phyloP scores from a whole-genome alignment of 2,797 vertebrate species.

The Podarcis siculus region DNA sequence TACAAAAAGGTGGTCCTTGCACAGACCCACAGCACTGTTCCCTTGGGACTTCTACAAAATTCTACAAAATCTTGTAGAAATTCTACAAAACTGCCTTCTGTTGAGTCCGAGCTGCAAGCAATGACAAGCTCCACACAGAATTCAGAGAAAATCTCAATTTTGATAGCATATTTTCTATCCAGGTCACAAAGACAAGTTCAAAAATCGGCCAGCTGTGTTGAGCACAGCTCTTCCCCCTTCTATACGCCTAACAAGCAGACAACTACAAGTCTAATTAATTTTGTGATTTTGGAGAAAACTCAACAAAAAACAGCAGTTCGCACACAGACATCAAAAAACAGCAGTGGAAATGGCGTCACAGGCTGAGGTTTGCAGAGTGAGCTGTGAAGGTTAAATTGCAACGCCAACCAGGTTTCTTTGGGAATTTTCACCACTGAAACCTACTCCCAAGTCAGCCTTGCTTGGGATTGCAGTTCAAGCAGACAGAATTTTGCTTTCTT shows the following conservation, averaged over 20 bases:
- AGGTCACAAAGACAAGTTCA: too few relatives aligned
- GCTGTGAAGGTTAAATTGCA: rapidly evolving
- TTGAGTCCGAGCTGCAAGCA: too few relatives aligned
- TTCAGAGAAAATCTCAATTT: too few relatives aligned
- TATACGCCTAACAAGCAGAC: neutral
- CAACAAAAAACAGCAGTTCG: neutral
- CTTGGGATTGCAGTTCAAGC: neutral
- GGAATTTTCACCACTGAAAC: neutral
- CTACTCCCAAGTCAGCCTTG: neutral
- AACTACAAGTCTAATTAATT: neutral
- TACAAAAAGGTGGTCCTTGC: too few relatives aligned
- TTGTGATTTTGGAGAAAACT: neutral
- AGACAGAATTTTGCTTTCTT: neutral
- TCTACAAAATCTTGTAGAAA: neutral
- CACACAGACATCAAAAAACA: neutral
- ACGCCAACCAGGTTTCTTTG: neutral
- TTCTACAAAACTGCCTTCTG: neutral
- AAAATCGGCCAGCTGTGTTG: neutral
- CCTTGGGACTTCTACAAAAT: neutral
- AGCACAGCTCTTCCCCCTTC: neutral
- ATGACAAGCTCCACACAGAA: too few relatives aligned
- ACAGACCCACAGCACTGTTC: neutral
- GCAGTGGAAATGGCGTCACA: too few relatives aligned
- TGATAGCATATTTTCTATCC: too few relatives aligned
- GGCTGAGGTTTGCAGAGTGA: too few relatives aligned